These are phyloP conservation scores for Phalera bucephala DNA, from an alignment of 2,888 invertebrate species.

Conservation along the genomic window DNA sequence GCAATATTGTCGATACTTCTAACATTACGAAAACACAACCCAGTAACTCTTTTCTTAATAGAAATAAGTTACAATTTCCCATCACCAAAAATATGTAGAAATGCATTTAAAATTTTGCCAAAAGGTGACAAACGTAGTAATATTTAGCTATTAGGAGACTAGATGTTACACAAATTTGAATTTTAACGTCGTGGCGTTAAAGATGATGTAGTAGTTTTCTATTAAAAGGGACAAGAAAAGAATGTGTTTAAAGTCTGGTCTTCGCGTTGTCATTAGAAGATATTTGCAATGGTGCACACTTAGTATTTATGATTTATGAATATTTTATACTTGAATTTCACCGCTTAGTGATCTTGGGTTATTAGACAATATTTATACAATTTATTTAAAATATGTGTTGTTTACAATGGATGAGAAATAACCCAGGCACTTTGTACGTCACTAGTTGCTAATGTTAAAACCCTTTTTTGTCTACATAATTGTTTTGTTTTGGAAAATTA, in stretches of 20 bases:
- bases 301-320: slow-evolving; percentile 49
- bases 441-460: too few relatives aligned
- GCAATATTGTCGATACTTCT: slow-evolving; percentile 15
- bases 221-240: slow-evolving; percentile 14
- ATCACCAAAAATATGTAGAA: slow-evolving; percentile 2
- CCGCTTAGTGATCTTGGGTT: slow-evolving; percentile 19
- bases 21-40: neutral
- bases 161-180: slow-evolving; percentile 29
- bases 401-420: too few relatives aligned
- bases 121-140: slow-evolving; percentile 27
- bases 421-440: neutral
- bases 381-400: too few relatives aligned
- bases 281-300: slow-evolving; percentile 53
- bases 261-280: slow-evolving; percentile 53
- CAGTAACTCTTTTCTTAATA: slow-evolving; percentile 7
- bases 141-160: slow-evolving; percentile 34
- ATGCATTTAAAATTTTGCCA: slow-evolving; percentile 5
- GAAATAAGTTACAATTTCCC: slow-evolving; percentile 13
- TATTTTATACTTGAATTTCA: slow-evolving; percentile 36
- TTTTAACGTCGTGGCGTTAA: slow-evolving; percentile 10
- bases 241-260: slow-evolving; percentile 46
- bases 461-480: too few relatives aligned
- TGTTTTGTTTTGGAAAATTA: too few relatives aligned
- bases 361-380: slow-evolving; percentile 9
- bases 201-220: slow-evolving; percentile 2